Evolutionary conservation across 2,888 invertebrate genomes (phyloP), one percentile per base, ranked within the genome.

Genomic region (Drosophila birchii): DNA sequence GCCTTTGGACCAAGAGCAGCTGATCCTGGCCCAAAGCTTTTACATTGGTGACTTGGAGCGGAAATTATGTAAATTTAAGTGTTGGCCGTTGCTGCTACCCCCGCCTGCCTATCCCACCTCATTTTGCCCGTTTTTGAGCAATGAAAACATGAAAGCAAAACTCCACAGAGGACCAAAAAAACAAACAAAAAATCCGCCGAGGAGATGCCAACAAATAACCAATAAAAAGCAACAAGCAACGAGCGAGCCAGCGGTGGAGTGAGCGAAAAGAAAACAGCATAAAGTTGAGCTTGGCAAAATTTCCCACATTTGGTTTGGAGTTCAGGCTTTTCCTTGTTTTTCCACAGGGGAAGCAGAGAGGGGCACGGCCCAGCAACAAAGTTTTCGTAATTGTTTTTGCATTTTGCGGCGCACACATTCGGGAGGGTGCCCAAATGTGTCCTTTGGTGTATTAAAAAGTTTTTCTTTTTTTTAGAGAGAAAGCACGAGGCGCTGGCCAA

Each of bases 1-100:
- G 62, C 20, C 72, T 72, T 47, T 70, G 34, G 67, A 54, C 56
- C 44, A 34, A 34, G 54, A 49, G 68, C 73, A 75, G 72, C 75
- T 73, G 75, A 62, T 56, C 54, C 75, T 68, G 61, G 49, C 58
- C 41, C 47, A 60, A 59, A 51, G 41, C 62, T 75, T 79, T 79
- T 85, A 88, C 83, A 87, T 83, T 78, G 78, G 81, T 78, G 90
- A 90, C 82, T 90, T 87, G 79, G 82, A 90, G 81, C 87, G 89
- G 86, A 87, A 89, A 87, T 87, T 89, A 87, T 87, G 86, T 90
- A 87, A 87, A 87, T 87, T 88, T 88, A 87, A 87, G 89, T 87
- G 86, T 90, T 88, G 88, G 75, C 69, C 74, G 43, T 54, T n/a
- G 38, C 34, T 41, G 45, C 47, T 38, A 45, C 56, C 68, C 67